These are phyloP conservation scores for Hirtodrosophila trivittata DNA, from an alignment of 2,888 invertebrate genomes.

Conservation along the genomic window DNA sequence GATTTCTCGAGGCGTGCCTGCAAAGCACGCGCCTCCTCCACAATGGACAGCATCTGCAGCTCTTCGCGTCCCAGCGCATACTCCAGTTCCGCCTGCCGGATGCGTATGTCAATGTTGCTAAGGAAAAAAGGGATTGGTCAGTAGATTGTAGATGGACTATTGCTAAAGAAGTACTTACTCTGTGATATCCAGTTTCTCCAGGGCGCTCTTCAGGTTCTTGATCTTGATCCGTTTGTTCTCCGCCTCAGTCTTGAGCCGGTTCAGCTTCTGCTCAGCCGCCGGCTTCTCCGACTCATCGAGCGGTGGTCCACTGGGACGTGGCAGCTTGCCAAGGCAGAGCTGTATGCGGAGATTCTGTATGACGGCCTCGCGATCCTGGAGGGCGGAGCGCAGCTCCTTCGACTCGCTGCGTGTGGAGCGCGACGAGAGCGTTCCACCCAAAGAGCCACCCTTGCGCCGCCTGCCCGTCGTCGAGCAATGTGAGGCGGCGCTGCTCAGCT, in stretches of 20 bases:
- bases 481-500: conserved; percentile 86
- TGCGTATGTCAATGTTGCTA: conserved; percentile 94
- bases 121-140: not conserved
- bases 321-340: conserved; percentile 82
- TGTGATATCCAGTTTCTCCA: conserved; percentile 93
- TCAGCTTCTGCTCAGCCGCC: conserved; percentile 86
- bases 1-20: conserved; percentile 91
- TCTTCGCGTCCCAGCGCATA: conserved; percentile 95
- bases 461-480: conserved; percentile 84
- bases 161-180: conserved; percentile 87
- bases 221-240: conserved; percentile 91
- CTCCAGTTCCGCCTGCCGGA: conserved; percentile 95
- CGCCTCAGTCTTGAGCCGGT: conserved; percentile 87
- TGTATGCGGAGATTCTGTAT: conserved; percentile 87
- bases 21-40: conserved; percentile 92
- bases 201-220: conserved; percentile 90
- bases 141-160: not conserved
- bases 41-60: conserved; percentile 91
- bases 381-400: conserved; percentile 88
- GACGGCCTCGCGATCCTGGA: conserved; percentile 92
- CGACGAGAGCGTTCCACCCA: conserved; percentile 79
- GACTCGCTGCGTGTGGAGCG: conserved; percentile 79
- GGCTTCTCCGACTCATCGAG: conserved; percentile 85
- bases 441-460: conserved; percentile 84
- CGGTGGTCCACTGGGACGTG: conserved; percentile 84